Evolutionary conservation across 1,140 invertebrate species (phyloP), one percentile per base, ranked within the genome.

Genomic region (Metopolophium dirhodum): DNA sequence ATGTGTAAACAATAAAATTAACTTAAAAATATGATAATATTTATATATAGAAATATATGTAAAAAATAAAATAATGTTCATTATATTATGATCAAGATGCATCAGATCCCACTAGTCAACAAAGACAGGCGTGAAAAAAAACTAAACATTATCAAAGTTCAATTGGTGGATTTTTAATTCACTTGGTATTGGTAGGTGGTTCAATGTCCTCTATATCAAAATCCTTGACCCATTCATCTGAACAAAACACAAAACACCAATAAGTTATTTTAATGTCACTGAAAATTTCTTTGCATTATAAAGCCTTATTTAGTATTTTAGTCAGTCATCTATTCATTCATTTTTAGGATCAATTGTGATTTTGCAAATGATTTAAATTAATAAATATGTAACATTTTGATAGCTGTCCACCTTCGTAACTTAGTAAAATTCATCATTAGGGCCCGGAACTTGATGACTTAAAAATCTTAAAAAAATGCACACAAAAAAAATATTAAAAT

Each of bases 191-290:
- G 51, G 47, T 57, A 6, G 91, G 30, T 30, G 91, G n/a, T 93
- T 94, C 94, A 49, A 93, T 93, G n/a, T 94, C 94, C 86, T 94
- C 94, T n/a, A 94, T 83, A 94, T 94, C 94, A 93, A 94, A 94
- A 86, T 94, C 94, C 88, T 94, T 94, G 47, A 94, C 94, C 94
- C 94, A 94, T 61, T 94, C 94, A 51, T 94, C 94, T 91, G 94
- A 94, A 94, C 68, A 94, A 94, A 94, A 94, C 45, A 30, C 83
- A 93, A 83, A 82, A 61, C 49, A 94, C 87, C 20, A 90, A 68
- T 30, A 23, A 30, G 68, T 30, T 41, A 51, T 9, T 18, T 47
- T 30, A 86, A 47, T 45, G 6, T n/a, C 30, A 18, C 37, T 30
- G 14, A 47, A 47, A 47, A 86, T 6, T 23, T 85, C 22, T 23